A percentile compares a stretch with the other conserved stretches of the same genome.
Evolutionary conservation across 2,113 vertebrate species (phyloP).

Genomic region (Coregonus clupeaformis): DNA sequence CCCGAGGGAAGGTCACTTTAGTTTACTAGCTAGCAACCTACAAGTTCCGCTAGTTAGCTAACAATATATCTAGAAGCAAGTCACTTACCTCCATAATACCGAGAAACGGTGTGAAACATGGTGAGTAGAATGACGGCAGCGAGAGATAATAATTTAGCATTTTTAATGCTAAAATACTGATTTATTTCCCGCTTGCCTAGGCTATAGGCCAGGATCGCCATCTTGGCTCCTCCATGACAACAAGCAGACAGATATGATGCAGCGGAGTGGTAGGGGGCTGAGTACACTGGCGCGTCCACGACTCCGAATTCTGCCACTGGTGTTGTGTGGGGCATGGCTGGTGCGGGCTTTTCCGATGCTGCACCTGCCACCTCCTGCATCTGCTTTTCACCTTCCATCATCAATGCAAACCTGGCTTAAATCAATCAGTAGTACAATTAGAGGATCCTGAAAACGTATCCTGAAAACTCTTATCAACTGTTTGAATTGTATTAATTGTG

Average conservation of each 20-base stretch:
- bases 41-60: neutral
- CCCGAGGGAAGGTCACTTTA: neutral
- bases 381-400: conserved; percentile 18
- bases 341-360: neutral
- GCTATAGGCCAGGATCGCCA: conserved; percentile 95
- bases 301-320: conserved; percentile 36
- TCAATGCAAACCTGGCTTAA: neutral
- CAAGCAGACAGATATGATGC: conserved; percentile 74
- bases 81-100: conserved; percentile 84
- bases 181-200: conserved; percentile 96
- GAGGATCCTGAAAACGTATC: no score
- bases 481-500: no score
- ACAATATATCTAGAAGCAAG: neutral
- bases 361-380: neutral
- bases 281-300: conserved; percentile 46
- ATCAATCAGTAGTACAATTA: no score
- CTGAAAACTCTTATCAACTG: no score
- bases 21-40: conserved; percentile 21
- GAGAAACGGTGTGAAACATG: conserved; percentile 79
- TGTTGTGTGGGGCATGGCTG: neutral
- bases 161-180: conserved; percentile 91
- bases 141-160: conserved; percentile 86
- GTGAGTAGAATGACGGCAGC: conserved; percentile 79
- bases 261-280: conserved; percentile 66
- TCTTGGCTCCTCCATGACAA: conserved; percentile 99